phyloP scores from a whole-genome alignment of 2,888 invertebrate species.

The Smittia sp. region DNA sequence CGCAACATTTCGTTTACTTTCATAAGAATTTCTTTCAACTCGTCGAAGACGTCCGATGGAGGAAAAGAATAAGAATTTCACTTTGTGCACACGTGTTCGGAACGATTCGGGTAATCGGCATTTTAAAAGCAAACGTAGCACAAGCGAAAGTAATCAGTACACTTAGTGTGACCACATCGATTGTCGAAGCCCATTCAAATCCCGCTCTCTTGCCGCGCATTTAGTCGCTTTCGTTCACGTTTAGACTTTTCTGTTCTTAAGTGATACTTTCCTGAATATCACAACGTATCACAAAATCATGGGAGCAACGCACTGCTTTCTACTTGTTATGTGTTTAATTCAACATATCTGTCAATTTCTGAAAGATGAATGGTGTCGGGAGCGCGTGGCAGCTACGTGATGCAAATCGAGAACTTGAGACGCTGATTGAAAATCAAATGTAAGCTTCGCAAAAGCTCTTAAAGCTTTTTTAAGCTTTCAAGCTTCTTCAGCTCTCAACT shows the following conservation, averaged over 20 bases:
- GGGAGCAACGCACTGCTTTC: background rate
- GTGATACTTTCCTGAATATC: background rate
- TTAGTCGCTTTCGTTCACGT: background rate
- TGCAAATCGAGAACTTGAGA: too few species aligned
- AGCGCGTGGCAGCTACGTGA: background rate
- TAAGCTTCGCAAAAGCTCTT: background rate
- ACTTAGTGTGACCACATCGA: conserved; percentile 14
- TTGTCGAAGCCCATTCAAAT: background rate
- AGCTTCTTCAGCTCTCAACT: too few species aligned
- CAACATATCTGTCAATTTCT: conserved; percentile 23
- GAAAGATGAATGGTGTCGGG: background rate
- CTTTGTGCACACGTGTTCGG: conserved; percentile 38
- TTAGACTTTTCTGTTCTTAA: background rate
- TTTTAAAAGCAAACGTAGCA: conserved; percentile 17
- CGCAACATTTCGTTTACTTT: background rate
- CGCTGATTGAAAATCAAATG: background rate
- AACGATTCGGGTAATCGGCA: conserved; percentile 38
- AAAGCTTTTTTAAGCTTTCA: background rate
- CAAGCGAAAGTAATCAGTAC: background rate
- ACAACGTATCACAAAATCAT: background rate
- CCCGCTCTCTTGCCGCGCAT: background rate
- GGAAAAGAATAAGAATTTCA: conserved; percentile 17
- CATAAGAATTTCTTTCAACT: background rate
- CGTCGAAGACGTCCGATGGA: background rate
- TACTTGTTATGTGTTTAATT: conserved; percentile 7